Evolutionary conservation across 2,888 invertebrate genomes (phyloP).

Genomic region (Yponomeuta plumbellus): DNA sequence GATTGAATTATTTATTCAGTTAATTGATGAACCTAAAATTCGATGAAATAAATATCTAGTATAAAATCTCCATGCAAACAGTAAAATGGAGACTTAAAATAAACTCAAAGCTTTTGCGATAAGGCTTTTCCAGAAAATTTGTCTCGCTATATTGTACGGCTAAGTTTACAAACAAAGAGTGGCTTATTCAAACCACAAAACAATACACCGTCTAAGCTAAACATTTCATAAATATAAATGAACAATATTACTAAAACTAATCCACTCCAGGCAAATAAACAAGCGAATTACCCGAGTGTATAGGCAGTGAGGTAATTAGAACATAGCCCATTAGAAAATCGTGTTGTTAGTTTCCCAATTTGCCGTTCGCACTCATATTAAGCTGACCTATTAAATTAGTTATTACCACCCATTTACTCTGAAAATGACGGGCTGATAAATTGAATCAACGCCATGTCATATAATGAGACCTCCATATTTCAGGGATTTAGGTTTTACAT

Average conservation of each 20-base stretch:
- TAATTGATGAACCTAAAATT: no score
- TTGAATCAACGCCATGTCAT: background rate
- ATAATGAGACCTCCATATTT: background rate
- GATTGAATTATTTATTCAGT: no score
- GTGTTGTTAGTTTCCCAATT: background rate
- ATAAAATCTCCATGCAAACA: no score
- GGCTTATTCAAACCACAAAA: no score
- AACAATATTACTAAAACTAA: background rate
- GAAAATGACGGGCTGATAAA: background rate
- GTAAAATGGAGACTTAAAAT: no score
- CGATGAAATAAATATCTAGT: no score
- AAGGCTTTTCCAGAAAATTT: no score
- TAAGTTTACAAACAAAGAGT: no score
- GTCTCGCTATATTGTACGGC: no score
- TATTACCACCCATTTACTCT: background rate
- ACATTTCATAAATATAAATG: background rate
- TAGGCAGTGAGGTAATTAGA: background rate
- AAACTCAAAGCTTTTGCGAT: no score
- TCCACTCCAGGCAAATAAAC: constrained; percentile 3
- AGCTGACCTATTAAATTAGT: background rate
- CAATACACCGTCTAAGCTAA: no score
- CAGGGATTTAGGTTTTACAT: no score
- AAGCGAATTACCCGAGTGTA: constrained; percentile 12
- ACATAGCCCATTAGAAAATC: background rate
- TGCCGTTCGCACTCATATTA: background rate